Base-by-base conservation (phyloP, 2,888 invertebrate species). In the Pandemis heparana region DNA sequence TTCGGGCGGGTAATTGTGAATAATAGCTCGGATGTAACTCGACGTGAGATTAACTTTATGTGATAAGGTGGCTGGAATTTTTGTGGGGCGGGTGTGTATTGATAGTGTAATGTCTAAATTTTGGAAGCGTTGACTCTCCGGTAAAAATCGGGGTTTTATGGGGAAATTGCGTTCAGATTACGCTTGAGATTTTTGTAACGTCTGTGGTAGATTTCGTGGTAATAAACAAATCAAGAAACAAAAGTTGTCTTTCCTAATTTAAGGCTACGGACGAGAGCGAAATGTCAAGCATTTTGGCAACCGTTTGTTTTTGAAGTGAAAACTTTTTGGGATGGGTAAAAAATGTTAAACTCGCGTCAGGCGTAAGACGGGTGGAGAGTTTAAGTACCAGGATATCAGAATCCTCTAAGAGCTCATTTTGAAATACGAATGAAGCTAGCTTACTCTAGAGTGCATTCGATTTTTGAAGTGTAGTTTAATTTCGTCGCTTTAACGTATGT, bases 1-100 rank as follows among this genome's bases (percentile, higher is more conserved):
- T 92, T 87, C 83, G 83, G 79, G 79, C 77, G 77, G 78, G 83
- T 92, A 92, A 93, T 92, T 90, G 92, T 92, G 87, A 94, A 89
- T 92, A 92, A 94, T 93, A 89, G 92, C 85, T 83, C 81, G 81
- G 79, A 72, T 75, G 83, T 86, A 84, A 83, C 81, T 80, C 83
- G 88, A 86, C 87, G 83, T 77, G 80, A 84, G 87, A 91, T 90
- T 90, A 89, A 84, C 85, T 83, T 90, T 87, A 90, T 87, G 83
- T 81, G 86, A 88, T 89, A 86, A 88, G 48, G 74, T 43, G 63
- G 63, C 23, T 46, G 43, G 41, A 62, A 61, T 61, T 62, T 65
- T 51, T 77, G 77, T 53, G 71, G 67, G 76, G 75, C 63, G 75
- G 60, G 38, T 76, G 23, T 12, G n/a, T 46, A 32, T 63, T 77